Evolutionary conservation across 2,888 invertebrate genomes (phyloP).

Genomic region (Steinernema hermaphroditum): DNA sequence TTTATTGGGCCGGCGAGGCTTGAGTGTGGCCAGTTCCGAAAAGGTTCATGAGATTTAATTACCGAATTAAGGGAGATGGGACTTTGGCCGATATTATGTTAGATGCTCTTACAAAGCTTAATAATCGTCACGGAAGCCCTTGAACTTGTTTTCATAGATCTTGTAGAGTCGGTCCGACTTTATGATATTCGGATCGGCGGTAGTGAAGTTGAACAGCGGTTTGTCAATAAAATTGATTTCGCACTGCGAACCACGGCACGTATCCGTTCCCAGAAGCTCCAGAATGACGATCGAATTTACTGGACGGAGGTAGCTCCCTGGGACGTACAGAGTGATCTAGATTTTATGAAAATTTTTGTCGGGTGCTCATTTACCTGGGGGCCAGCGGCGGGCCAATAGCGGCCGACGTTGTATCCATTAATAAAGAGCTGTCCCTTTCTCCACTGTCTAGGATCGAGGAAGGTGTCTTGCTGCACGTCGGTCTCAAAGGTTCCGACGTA

Average conservation of each 20-base stretch:
- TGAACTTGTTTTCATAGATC: too few relatives aligned
- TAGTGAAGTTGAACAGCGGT: not conserved
- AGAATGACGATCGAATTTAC: constrained; percentile 49
- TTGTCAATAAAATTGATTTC: not conserved
- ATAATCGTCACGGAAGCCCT: too few relatives aligned
- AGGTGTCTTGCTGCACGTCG: constrained; percentile 12
- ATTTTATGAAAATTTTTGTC: not conserved
- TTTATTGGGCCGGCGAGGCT: too few relatives aligned
- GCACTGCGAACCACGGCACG: not conserved
- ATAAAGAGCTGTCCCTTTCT: constrained; percentile 69
- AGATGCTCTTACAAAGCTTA: too few relatives aligned
- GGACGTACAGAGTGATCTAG: constrained; percentile 2
- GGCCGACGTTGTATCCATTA: constrained; percentile 70
- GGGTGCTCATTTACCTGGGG: constrained; percentile 68
- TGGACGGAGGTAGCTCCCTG: not conserved
- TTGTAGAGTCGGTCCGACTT: too few relatives aligned
- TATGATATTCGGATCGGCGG: too few relatives aligned
- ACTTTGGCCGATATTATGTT: too few relatives aligned
- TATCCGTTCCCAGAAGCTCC: constrained; percentile 44
- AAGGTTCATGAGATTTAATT: too few relatives aligned
- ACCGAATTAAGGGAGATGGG: too few relatives aligned
- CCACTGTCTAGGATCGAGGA: not conserved
- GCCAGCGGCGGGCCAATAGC: constrained; percentile 71
- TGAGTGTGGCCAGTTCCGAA: too few relatives aligned
- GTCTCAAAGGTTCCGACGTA: constrained; percentile 18